Evolutionary conservation across 37 sponge, comb jelly and placozoan species (phyloP), one percentile per base, ranked within the genome.

Genomic region (Tethya wilhelma): DNA sequence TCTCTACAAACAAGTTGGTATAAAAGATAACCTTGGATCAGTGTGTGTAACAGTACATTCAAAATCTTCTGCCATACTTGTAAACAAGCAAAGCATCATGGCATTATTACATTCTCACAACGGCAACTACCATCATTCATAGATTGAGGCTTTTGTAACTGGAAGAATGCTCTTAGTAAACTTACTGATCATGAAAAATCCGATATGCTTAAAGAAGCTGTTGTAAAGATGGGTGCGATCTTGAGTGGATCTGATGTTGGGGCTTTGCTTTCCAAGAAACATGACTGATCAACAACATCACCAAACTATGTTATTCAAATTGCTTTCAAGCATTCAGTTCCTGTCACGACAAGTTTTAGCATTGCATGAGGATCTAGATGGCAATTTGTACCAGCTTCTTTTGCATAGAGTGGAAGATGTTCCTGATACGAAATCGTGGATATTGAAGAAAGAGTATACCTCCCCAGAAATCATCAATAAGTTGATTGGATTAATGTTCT

Each of bases 1-100:
- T 43, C 69, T n/a, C 74, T 86, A 45, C 86, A 86, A 71, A 57
- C 69, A 5, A 78, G 86, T 56, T 86, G 86, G 86, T 86, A 78
- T 56, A 78, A 33, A 56, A 63, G 28, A 19, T 43, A 86, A 32
- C 79, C 86, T 34, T 86, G 79, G 79, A 86, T 86, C 64, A 74
- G 44, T 49, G 75, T 84, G 59, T 86, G 83, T 29, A 83, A 74
- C 37, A 49, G 75, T 46, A 25, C 17, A 9, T 83, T 65, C 66
- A 83, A 64, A 64, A 65, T 74, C 17, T 74, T 49, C 45, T 79
- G 79, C 67, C 55, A 26, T 28, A 25, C 28, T 31, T 82, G 82
- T 55, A n/a, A 53, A 8, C 17, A 22, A n/a, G 62, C 62, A n/a
- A 23, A 20, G 25, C 62, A n/a, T 9, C 62, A 60, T 26, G 62